Evolutionary conservation across 2,888 invertebrate genomes (phyloP).

Genomic region (Lasioglossum villosulum): DNA sequence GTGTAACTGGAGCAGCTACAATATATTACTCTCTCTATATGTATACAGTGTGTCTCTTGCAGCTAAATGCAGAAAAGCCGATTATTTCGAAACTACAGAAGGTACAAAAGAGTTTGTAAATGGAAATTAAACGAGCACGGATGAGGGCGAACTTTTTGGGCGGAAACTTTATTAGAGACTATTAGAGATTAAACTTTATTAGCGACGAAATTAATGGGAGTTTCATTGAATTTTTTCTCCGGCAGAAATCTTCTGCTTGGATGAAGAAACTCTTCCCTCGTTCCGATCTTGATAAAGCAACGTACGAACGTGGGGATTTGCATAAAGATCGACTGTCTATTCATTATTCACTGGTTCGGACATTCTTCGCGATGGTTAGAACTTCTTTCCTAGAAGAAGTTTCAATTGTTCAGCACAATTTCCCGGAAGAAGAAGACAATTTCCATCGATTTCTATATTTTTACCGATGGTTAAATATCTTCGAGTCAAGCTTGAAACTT

Average conservation of each 20-base stretch:
- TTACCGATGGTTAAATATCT: neutral
- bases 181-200: neutral
- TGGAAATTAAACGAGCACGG: slow-evolving; percentile 3
- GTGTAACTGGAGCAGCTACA: neutral
- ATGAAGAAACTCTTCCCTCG: neutral
- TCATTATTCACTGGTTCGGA: neutral
- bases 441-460: neutral
- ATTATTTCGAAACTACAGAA: neutral
- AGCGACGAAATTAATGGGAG: slow-evolving; percentile 2
- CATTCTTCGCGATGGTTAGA: neutral
- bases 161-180: neutral
- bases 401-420: neutral
- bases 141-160: neutral
- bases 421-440: neutral
- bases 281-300: neutral
- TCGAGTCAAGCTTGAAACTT: neutral
- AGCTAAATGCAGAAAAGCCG: neutral
- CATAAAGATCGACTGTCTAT: neutral
- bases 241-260: neutral
- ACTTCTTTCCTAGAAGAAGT: neutral
- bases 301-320: neutral
- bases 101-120: neutral
- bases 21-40: neutral
- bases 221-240: neutral
- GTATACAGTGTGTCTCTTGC: neutral